These are phyloP conservation scores for Reinhardtius hippoglossoides DNA, from an alignment of 2,113 vertebrate genomes.

Conservation along the genomic window DNA sequence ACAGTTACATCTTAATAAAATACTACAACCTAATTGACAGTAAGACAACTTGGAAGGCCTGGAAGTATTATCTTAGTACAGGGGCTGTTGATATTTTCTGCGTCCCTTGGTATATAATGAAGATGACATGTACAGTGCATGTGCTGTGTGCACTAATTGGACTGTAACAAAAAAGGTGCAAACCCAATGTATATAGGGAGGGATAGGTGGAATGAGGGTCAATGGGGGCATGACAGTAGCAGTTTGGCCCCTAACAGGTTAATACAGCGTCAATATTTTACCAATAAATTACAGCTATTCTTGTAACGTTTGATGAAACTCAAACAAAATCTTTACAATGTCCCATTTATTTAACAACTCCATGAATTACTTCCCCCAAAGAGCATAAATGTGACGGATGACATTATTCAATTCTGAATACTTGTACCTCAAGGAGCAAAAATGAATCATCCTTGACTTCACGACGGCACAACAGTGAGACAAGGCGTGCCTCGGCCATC, in stretches of 20 bases:
- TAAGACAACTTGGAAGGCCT: neutral
- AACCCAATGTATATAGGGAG: too few relatives aligned
- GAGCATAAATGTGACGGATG: conserved; percentile 66
- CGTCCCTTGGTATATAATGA: neutral
- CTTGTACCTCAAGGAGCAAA: conserved; percentile 73
- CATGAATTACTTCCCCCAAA: conserved; percentile 25
- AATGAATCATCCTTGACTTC: conserved; percentile 89
- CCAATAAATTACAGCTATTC: neutral
- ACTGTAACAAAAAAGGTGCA: neutral
- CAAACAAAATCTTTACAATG: conserved; percentile 17
- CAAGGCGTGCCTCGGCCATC: conserved; percentile 90
- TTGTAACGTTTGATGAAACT: conserved; percentile 11
- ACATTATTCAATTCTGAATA: conserved; percentile 74
- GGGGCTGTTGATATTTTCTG: neutral
- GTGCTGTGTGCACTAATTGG: neutral
- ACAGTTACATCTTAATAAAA: neutral
- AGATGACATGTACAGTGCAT: neutral
- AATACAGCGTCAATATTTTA: conserved; percentile 25
- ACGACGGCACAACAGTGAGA: conserved; percentile 90
- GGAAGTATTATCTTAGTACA: neutral
- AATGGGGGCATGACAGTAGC: neutral
- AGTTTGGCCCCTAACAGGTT: conserved; percentile 17
- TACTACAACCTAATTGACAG: neutral
- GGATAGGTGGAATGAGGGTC: too few relatives aligned
- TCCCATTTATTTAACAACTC: conserved; percentile 8